Evolutionary conservation across 2,888 invertebrate genomes (phyloP), one percentile per base, ranked within the genome.

Genomic region (Crematogaster levior): DNA sequence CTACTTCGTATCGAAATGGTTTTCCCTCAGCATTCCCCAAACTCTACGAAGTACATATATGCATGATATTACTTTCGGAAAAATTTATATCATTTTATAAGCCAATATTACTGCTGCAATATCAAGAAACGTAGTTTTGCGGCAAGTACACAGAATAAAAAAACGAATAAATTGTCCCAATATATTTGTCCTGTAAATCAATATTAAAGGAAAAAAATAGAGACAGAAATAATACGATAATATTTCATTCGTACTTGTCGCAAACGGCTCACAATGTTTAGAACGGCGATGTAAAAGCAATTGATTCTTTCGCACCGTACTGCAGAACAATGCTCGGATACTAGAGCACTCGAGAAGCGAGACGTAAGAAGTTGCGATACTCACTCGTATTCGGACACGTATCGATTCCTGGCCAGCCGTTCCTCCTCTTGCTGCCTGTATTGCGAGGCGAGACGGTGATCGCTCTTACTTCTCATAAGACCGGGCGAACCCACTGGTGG

Each of bases 401-500:
- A 94, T 88, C 94, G 94, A 91, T 93, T 94, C 82, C 94, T 92
- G 21, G 92, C 86, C 74, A 93, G 85, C 24, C 94, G 91, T 84
- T 94, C 94, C 92, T 98, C 97, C 93, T 98, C 98, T 94, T 98
- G 97, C 92, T 97, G 97, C 48, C 98, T 96, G 95, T 98, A 98
- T 93, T 98, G 98, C 0, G 98, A 95, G 6, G 98, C 98, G 85
- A 99, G 95, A 56, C 98, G 96, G 94, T 98, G 98, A 93, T 99
- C 98, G 94, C 98, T 98, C 94, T 99, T 98, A 85, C 98, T 98
- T 87, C 98, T 96, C 96, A 98, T 98, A 24, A 99, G 95, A 1
- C 98, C 98, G 61, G 97, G 97, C 7, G 96, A 95, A 56, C 95
- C 95, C 70, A 96, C 96, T 18, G 96, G 96, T 72, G 96, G 96